These are phyloP conservation scores for Coelopa frigida DNA, from an alignment of 1,140 invertebrate genomes.

Conservation along the genomic window DNA sequence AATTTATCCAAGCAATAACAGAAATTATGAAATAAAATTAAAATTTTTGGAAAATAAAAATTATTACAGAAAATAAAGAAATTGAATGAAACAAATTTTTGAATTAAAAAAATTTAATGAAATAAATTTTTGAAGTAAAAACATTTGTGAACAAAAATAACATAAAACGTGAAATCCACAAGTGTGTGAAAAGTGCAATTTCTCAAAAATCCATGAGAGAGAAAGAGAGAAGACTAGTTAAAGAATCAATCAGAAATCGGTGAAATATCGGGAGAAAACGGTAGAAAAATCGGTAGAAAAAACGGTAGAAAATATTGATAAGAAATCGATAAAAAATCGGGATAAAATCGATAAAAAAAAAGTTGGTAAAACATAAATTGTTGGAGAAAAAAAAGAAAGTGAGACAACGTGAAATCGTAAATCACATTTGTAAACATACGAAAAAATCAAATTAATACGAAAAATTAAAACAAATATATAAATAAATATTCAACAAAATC, in stretches of 20 bases:
- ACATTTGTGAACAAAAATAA: conserved; percentile 1
- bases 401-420: not conserved
- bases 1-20: not conserved
- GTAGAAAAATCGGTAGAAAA: no score
- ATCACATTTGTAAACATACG: not conserved
- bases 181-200: not conserved
- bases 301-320: no score
- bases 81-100: not conserved
- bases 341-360: no score
- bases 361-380: no score
- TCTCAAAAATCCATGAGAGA: no score
- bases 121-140: not conserved
- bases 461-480: conserved; percentile 1
- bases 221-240: no score
- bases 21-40: not conserved
- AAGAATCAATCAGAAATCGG: no score
- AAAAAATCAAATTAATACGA: not conserved
- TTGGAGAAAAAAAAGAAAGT: not conserved
- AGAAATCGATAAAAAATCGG: no score
- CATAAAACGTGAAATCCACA: not conserved
- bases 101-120: not conserved
- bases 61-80: not conserved
- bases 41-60: not conserved
- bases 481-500: not conserved
- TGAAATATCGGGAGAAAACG: no score